Percentiles rank a stretch among this genome's conserved stretches.
Conservation (phyloP, 2,888 invertebrate genomes). For the Archips xylosteana region DNA sequence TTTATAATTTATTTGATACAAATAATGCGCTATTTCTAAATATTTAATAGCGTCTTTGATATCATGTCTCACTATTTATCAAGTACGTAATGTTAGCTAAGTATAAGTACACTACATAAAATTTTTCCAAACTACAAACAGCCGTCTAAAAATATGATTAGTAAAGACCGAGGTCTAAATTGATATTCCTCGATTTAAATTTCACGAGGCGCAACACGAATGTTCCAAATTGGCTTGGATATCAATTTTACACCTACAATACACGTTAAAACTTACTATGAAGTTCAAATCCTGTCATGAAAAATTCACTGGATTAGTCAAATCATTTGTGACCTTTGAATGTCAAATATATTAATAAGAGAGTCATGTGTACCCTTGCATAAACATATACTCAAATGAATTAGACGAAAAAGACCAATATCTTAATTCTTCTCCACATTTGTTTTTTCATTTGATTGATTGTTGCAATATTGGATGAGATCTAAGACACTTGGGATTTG, state of each 20-base stretch:
- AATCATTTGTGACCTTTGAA: conserved; percentile 20
- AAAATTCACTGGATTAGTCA: conserved; percentile 18
- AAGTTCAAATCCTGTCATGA: conserved; percentile 19
- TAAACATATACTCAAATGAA: neutral
- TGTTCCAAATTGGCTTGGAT: conserved; percentile 20
- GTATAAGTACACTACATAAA: conserved; percentile 56
- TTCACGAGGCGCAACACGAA: conserved; percentile 15
- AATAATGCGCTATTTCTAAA: conserved; percentile 48
- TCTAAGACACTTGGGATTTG: neutral
- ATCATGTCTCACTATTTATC: conserved; percentile 44
- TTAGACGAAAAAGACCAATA: neutral
- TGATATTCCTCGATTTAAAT: neutral
- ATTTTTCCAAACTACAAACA: conserved; percentile 69
- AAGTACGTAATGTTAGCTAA: conserved; percentile 56
- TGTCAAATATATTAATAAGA: conserved; percentile 2
- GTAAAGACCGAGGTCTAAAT: conserved; percentile 46
- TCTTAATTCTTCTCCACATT: neutral
- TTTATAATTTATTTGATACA: conserved; percentile 24
- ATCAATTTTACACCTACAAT: conserved; percentile 8
- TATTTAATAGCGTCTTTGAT: conserved; percentile 66
- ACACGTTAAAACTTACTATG: neutral
- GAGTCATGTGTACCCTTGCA: neutral
- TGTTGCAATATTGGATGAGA: neutral
- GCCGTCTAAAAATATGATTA: conserved; percentile 75
- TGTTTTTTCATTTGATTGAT: neutral